These are phyloP conservation scores for Carterocephalus palaemon DNA, from an alignment of 2,888 invertebrate species.

Conservation along the genomic window DNA sequence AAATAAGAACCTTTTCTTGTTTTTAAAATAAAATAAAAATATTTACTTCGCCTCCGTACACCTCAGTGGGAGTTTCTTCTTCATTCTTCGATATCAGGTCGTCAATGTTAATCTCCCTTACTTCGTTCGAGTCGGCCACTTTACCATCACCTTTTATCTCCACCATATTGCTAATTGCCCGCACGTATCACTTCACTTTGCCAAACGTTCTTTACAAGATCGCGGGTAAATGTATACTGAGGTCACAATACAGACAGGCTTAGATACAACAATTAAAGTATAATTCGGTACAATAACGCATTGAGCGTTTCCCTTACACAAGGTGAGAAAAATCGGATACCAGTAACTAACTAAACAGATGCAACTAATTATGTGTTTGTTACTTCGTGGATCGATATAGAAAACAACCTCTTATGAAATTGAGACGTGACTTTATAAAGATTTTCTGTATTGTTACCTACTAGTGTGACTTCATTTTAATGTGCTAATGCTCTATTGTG, in stretches of 20 bases:
- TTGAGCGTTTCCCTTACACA: conserved; percentile 52
- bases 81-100: conserved; percentile 25
- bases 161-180: conserved; percentile 37
- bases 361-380: conserved; percentile 17
- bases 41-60: conserved; percentile 52
- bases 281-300: conserved; percentile 38
- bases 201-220: conserved; percentile 25
- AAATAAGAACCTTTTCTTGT: no score
- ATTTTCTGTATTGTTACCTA: conserved; percentile 1
- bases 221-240: conserved; percentile 45
- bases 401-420: conserved; percentile 7
- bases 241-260: conserved; percentile 16
- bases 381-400: conserved; percentile 10
- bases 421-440: conserved; percentile 14
- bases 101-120: conserved; percentile 31
- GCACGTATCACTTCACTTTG: conserved; percentile 30
- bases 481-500: conserved; percentile 1
- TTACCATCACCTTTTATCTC: conserved; percentile 35
- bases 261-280: conserved; percentile 6
- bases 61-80: conserved; percentile 42
- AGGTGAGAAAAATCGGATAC: conserved; percentile 44
- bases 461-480: neutral
- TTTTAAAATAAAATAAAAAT: no score
- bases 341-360: conserved; percentile 16
- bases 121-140: conserved; percentile 43